Conservation (phyloP, 2,113 vertebrate genomes). For the Sander lucioperca region DNA sequence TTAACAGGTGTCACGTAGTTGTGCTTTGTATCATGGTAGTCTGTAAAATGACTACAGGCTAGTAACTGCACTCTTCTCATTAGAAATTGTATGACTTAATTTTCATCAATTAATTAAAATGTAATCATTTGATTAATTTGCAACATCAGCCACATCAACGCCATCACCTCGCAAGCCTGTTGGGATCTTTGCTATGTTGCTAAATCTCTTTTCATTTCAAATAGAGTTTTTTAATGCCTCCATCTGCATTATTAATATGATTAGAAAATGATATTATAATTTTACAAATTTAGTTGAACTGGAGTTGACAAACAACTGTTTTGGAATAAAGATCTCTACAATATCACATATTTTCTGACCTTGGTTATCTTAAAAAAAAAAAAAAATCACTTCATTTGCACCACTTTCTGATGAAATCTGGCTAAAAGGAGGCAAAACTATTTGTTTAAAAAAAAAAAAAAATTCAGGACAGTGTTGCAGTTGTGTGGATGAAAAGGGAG, state of each 20-base stretch:
- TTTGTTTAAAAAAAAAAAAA: too few species aligned
- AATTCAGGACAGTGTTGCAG: not conserved
- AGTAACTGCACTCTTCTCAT: too few species aligned
- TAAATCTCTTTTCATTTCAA: not conserved
- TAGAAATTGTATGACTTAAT: not conserved
- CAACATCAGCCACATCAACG: not conserved
- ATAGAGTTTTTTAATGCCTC: not conserved
- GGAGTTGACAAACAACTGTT: not conserved
- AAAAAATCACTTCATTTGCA: not conserved
- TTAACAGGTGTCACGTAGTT: too few species aligned
- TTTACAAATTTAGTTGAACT: not conserved
- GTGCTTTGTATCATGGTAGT: not conserved
- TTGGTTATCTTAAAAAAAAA: not conserved
- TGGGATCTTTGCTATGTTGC: not conserved
- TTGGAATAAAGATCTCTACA: not conserved
- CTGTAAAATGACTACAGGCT: not conserved
- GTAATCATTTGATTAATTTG: too few species aligned
- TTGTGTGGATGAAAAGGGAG: not conserved
- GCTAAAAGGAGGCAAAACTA: not conserved
- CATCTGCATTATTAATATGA: not conserved
- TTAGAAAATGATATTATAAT: not conserved
- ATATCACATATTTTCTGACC: not conserved
- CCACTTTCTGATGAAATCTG: not conserved
- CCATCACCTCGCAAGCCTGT: not conserved
- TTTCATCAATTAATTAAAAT: too few species aligned